Evolutionary conservation across 2,113 vertebrate genomes (phyloP), one percentile per base, ranked within the genome.

Genomic region (Otis tarda): DNA sequence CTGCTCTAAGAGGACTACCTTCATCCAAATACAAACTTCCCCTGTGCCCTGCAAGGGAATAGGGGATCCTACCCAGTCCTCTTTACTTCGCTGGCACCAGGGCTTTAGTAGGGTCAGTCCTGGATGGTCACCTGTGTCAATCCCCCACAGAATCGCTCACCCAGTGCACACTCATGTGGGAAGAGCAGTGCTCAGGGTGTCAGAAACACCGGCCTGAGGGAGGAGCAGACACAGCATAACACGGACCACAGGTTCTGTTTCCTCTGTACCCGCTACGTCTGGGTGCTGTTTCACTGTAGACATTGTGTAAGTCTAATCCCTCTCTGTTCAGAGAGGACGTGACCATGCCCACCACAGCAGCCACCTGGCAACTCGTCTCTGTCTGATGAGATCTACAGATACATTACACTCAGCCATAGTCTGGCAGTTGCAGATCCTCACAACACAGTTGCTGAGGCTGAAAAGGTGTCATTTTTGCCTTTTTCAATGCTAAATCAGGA

Each of bases 361-460:
- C 14, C 18, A 90, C 59, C 35, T 80, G 64, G 20, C 14, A 56
- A 31, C 67, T 69, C 8, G 39, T 12, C 59, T 76, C 33, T 5
- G 1, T 27, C 71, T 41, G 43, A 43, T 50, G 59, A 76, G 22
- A 50, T 76, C 25, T 86, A 11, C 23, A 83, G 37, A 14, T 24
- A 55, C 41, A 30, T 41, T 37, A 47, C 24, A 11, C 9, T 49
- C 37, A 76, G 31, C 19, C 53, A 35, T 50, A 61, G 49, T 22
- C 25, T 56, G 39, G 37, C 23, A 52, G 47, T 74, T 84, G 31
- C 30, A 69, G 18, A 49, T 61, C 50, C 35, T 69, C 68, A 35
- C 0, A 0, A 64, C 14, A 20, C 6, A 2, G 4, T 64, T 6
- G 2, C 23, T 60, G 73, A 53, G 55, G 45, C 5, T 81, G 14